Percentiles rank a stretch among this genome's conserved stretches.
Evolutionary conservation across 2,797 vertebrate genomes (phyloP).

Genomic region (Champsocephalus gunnari): DNA sequence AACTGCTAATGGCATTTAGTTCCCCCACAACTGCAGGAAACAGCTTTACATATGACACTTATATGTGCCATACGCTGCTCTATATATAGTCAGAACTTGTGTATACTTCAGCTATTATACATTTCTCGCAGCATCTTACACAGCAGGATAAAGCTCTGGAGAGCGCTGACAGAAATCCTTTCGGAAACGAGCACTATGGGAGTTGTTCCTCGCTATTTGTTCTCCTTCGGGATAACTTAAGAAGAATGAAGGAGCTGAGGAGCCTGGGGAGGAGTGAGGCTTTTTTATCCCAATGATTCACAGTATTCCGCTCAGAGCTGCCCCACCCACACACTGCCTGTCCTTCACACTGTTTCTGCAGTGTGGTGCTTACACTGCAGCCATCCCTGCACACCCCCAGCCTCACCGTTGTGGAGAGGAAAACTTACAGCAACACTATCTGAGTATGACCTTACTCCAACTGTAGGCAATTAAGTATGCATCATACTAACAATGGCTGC

Average conservation of each 20-base stretch:
- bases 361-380: slow-evolving; percentile 46
- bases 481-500: neutral
- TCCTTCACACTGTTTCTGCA: slow-evolving; percentile 42
- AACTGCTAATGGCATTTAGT: slow-evolving; percentile 1
- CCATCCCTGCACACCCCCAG: slow-evolving; percentile 25
- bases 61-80: neutral
- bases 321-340: slow-evolving; percentile 48
- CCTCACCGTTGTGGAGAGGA: neutral
- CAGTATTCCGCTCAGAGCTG: slow-evolving; percentile 42
- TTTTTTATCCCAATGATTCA: slow-evolving; percentile 35
- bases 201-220: slow-evolving; percentile 34
- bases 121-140: slow-evolving; percentile 14
- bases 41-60: neutral
- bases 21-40: neutral
- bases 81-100: neutral
- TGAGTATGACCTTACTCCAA: neutral
- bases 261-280: slow-evolving; percentile 22
- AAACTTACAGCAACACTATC: neutral
- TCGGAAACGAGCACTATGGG: slow-evolving; percentile 42
- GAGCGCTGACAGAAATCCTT: slow-evolving; percentile 27
- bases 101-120: slow-evolving; percentile 3
- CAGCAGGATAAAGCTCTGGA: neutral
- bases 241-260: slow-evolving; percentile 32
- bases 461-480: neutral
- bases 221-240: slow-evolving; percentile 34